Evolutionary conservation across 1,140 invertebrate species (phyloP).

Genomic region (Aphaenogaster floridana): DNA sequence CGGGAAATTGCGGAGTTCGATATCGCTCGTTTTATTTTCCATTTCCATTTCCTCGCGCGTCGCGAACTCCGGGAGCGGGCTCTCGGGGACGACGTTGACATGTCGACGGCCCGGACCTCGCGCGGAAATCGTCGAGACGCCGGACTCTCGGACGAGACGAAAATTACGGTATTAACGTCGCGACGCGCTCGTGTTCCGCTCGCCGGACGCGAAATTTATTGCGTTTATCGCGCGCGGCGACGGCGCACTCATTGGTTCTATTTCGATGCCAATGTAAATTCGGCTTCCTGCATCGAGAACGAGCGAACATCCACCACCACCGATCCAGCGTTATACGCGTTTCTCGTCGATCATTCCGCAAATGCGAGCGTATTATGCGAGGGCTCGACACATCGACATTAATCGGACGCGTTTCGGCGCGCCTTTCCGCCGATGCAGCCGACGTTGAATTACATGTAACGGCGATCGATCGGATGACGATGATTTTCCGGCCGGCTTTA

Average conservation of each 20-base stretch:
- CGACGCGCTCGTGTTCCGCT: background rate
- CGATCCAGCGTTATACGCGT: background rate
- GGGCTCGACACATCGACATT: conserved; percentile 35
- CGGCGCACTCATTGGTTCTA: conserved; percentile 52
- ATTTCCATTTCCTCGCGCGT: conserved; percentile 49
- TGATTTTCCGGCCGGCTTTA: conserved; percentile 41
- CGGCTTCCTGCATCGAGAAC: conserved; percentile 18
- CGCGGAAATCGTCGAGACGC: conserved; percentile 42
- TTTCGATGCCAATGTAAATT: conserved; percentile 68
- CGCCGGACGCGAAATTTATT: conserved; percentile 75
- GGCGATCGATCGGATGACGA: conserved; percentile 27
- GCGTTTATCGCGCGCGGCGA: conserved; percentile 52
- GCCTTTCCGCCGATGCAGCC: conserved; percentile 33
- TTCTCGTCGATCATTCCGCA: conserved; percentile 52
- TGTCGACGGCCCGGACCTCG: background rate
- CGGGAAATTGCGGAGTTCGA: conserved; percentile 28
- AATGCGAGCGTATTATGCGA: conserved; percentile 54
- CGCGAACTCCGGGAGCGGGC: background rate
- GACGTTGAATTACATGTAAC: conserved; percentile 46
- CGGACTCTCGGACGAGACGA: conserved; percentile 40
- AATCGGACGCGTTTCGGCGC: conserved; percentile 40
- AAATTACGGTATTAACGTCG: conserved; percentile 34
- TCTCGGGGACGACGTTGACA: conserved; percentile 8
- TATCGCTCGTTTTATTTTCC: conserved; percentile 51
- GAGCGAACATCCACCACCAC: background rate